Conservation (phyloP, 2,113 vertebrate genomes). For the Chionodraco myersi region DNA sequence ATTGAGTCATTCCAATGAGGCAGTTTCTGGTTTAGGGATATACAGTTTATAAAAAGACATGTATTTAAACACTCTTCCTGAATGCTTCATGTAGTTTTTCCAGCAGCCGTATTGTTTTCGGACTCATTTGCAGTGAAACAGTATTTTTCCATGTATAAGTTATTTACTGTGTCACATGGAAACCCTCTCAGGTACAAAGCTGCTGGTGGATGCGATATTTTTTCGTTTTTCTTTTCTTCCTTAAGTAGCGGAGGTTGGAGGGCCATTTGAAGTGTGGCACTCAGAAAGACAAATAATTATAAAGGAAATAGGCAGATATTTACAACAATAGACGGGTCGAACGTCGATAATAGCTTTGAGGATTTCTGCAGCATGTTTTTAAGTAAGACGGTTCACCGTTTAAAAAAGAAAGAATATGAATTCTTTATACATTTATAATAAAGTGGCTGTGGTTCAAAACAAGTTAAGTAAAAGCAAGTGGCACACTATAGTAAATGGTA, state of each 20-base stretch:
- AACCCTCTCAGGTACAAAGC: not conserved
- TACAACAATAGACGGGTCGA: not conserved
- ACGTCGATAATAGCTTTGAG: not conserved
- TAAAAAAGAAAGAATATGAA: not conserved
- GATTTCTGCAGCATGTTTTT: not conserved
- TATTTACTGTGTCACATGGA: constrained; percentile 21
- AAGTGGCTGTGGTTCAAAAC: not conserved
- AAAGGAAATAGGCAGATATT: not conserved
- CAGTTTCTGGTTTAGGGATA: not conserved
- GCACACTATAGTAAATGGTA: not conserved
- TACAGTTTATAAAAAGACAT: not conserved
- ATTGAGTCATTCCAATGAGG: not conserved
- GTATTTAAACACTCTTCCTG: not conserved
- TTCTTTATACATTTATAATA: too few relatives aligned
- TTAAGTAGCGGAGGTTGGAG: not conserved
- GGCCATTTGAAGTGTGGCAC: not conserved
- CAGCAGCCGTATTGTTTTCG: constrained; percentile 10
- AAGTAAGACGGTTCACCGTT: not conserved
- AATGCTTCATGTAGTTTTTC: not conserved
- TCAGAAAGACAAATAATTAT: not conserved
- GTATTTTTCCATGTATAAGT: constrained; percentile 10
- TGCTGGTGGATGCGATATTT: not conserved
- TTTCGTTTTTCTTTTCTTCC: not conserved
- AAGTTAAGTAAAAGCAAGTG: constrained; percentile 5
- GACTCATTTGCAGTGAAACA: constrained; percentile 35